Percentiles rank a stretch among this genome's conserved stretches.
Conservation (phyloP, 2,797 vertebrate species). For the Odontamblyopus rebecca region DNA sequence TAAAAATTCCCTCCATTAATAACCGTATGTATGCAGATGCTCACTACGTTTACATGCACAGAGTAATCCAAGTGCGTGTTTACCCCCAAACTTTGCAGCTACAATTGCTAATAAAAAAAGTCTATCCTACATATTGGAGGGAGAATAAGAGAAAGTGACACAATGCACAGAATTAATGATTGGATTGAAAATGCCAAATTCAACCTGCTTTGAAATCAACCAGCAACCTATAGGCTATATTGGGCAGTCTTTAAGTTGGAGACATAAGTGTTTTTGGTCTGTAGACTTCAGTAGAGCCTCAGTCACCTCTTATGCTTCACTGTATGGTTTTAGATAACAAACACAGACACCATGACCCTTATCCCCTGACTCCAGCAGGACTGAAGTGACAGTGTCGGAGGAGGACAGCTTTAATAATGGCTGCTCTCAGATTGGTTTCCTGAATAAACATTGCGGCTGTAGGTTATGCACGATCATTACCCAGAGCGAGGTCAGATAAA, state of each 20-base stretch:
- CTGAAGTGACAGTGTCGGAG: slow-evolving; percentile 4
- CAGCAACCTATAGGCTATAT: neutral
- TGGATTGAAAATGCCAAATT: neutral
- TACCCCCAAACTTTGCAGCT: too few species aligned
- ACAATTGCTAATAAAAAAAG: too few species aligned
- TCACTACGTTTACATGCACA: too few species aligned
- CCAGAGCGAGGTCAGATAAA: slow-evolving; percentile 46
- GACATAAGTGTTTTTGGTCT: too few species aligned
- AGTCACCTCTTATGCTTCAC: neutral
- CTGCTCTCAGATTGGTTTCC: slow-evolving; percentile 32
- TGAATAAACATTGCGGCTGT: slow-evolving; percentile 41
- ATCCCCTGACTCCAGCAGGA: neutral
- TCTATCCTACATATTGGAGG: too few species aligned
- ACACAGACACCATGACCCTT: neutral
- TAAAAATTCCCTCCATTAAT: too few species aligned
- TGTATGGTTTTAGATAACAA: neutral
- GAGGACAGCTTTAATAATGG: slow-evolving; percentile 31
- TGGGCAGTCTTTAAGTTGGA: neutral
- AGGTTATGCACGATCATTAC: slow-evolving; percentile 31
- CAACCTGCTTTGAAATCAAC: neutral
- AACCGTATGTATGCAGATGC: too few species aligned
- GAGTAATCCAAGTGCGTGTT: too few species aligned
- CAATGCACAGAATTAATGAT: neutral
- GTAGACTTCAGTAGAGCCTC: neutral
- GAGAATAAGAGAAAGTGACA: too few species aligned